Base-by-base conservation (phyloP, 2,888 invertebrate genomes). In the Leptinotarsa peninsularis region DNA sequence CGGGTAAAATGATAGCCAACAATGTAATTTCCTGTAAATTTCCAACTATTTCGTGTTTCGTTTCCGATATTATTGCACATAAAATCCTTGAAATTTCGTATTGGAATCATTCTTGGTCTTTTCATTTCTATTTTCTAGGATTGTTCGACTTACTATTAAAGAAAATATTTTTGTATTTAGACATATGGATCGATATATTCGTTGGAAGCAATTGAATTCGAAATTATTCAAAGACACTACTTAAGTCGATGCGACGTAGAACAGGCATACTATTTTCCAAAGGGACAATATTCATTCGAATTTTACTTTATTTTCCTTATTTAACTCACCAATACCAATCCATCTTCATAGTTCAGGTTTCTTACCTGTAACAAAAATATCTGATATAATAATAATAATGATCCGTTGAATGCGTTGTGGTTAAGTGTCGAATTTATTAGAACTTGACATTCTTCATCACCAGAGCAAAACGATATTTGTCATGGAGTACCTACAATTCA, bases 1-100 rank as follows among this genome's bases (percentile, higher is more conserved):
- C 77, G 73, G 67, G 49, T 74, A 58, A 75, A 73, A 75, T 69
- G 75, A 50, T 72, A 67, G 66, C 43, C 70, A 49, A 49, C 70
- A 70, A 70, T 70, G 49, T 70, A 56, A 70, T 70, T 70, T 58
- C 58, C 54, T 49, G 23, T 49, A 70, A 70, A 18, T 70, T 56
- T 15, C 33, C n/a, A 54, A 67, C 43, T 49, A 70, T 58, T 58
- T 70, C 70, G 49, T 70, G 58, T 58, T 70, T 70, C 21, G 63
- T n/a, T 63, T 15, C 43, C 17, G 17, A 63, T 63, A 63, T 43
- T 43, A 63, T 63, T 63, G 63, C n/a, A 63, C 43, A n/a, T 15
- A 21, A 58, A 58, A 21, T 58, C n/a, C 14, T 50, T 50, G 18
- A 56, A 56, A 18, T 56, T 56, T 56, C n/a, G 54, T n/a, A 18